Percentiles rank a stretch among this genome's conserved stretches.
These are phyloP conservation scores for Grammomys dolichurus DNA, from an alignment of 2,113 vertebrate species.

Conservation along the genomic window DNA sequence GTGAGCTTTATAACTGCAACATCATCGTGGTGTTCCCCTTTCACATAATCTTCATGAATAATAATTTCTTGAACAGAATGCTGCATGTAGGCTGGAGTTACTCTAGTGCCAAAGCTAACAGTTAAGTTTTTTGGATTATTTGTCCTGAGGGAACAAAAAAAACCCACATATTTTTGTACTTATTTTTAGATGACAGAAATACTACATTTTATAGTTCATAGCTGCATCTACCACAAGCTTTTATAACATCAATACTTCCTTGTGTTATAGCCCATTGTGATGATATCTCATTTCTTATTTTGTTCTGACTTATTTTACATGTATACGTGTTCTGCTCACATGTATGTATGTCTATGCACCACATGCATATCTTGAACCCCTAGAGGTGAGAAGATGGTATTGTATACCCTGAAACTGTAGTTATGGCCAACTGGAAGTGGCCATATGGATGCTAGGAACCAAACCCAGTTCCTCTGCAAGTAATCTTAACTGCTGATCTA, in stretches of 20 bases:
- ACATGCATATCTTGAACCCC: background rate
- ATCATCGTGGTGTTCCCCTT: slow-evolving; percentile 87
- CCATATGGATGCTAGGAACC: background rate
- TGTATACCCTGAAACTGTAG: background rate
- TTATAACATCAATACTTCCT: background rate
- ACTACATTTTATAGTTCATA: background rate
- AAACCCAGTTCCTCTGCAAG: background rate
- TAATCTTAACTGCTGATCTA: background rate
- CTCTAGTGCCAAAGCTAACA: slow-evolving; percentile 87
- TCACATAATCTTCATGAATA: slow-evolving; percentile 87
- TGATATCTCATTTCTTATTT: background rate
- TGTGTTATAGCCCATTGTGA: background rate
- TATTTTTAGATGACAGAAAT: slow-evolving; percentile 3
- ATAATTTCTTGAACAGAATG: slow-evolving; percentile 86
- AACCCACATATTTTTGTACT: background rate
- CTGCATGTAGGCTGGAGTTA: slow-evolving; percentile 75
- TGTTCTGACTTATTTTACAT: background rate
- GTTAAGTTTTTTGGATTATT: slow-evolving; percentile 85
- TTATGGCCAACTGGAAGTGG: background rate
- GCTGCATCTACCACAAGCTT: background rate
- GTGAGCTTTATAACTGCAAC: slow-evolving; percentile 90
- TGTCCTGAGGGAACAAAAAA: slow-evolving; percentile 69
- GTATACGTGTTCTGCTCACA: background rate
- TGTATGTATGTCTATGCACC: background rate
- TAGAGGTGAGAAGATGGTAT: background rate